These are phyloP conservation scores for Eubucco bourcierii DNA, from an alignment of 2,113 vertebrate species.

Conservation along the genomic window DNA sequence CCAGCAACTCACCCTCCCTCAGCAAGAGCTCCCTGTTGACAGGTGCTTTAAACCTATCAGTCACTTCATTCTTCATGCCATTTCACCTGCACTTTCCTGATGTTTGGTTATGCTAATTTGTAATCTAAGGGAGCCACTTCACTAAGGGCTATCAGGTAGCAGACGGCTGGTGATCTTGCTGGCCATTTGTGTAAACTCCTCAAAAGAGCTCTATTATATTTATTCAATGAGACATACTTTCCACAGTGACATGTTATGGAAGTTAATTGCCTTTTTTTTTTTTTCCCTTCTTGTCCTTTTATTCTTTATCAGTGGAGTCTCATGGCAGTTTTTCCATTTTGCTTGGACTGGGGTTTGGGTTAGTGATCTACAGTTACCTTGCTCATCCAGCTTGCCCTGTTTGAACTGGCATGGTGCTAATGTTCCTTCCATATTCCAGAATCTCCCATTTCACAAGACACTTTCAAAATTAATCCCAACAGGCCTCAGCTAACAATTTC, in stretches of 20 bases:
- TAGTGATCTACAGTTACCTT: constrained; percentile 24
- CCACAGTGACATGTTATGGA: neutral
- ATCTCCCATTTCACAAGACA: neutral
- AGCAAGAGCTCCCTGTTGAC: constrained; percentile 4
- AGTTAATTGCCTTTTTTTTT: neutral
- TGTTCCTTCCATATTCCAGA: neutral
- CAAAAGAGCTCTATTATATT: neutral
- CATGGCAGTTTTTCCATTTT: constrained; percentile 54
- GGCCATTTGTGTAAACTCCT: neutral
- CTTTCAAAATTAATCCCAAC: constrained; percentile 5
- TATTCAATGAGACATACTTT: constrained; percentile 36
- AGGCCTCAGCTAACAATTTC: neutral
- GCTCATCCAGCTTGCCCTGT: constrained; percentile 53
- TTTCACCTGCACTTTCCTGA: constrained; percentile 10
- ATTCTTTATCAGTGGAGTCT: constrained; percentile 5
- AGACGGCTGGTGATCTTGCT: neutral
- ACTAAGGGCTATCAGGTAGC: neutral
- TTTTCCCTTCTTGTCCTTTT: neutral
- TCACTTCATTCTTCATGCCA: neutral
- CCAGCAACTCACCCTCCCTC: neutral
- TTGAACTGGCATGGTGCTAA: constrained; percentile 1
- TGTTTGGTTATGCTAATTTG: constrained; percentile 30
- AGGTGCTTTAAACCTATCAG: constrained; percentile 43
- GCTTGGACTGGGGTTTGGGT: neutral
- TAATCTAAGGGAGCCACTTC: neutral